Percentiles rank a stretch among this genome's conserved stretches.
Evolutionary conservation across 2,113 vertebrate genomes (phyloP).

Genomic region (Corythaixoides concolor): DNA sequence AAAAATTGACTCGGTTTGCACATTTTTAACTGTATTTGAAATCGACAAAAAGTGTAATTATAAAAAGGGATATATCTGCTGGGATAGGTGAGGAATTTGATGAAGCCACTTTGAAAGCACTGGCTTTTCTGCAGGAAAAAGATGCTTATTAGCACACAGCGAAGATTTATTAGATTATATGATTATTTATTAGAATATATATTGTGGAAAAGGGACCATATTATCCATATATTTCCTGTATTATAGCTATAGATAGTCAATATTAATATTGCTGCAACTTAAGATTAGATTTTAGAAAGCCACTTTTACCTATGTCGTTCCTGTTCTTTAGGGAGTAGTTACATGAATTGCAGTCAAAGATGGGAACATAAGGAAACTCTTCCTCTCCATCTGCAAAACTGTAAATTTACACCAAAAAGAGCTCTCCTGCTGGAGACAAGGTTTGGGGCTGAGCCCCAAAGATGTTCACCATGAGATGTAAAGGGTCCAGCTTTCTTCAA

Average conservation of each 20-base stretch:
- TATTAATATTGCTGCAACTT: conserved; percentile 36
- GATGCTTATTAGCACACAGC: conserved; percentile 27
- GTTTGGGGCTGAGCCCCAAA: neutral
- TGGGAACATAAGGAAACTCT: neutral
- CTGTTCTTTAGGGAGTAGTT: neutral
- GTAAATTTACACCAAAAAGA: neutral
- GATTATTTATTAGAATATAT: conserved; percentile 44
- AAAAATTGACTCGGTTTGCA: conserved; percentile 64
- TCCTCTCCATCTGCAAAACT: neutral
- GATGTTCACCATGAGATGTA: neutral
- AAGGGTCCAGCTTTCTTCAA: neutral
- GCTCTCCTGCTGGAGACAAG: too few species aligned
- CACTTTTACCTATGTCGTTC: neutral
- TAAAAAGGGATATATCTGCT: conserved; percentile 58
- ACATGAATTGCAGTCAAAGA: neutral
- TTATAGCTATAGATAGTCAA: neutral
- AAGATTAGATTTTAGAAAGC: neutral
- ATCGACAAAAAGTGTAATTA: conserved; percentile 59
- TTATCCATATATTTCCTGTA: conserved; percentile 5
- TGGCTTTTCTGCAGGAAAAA: neutral
- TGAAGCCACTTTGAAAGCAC: conserved; percentile 11
- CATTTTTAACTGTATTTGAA: conserved; percentile 69
- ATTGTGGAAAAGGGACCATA: neutral
- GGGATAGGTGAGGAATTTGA: conserved; percentile 9
- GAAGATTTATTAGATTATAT: neutral